A percentile compares a stretch with the other conserved stretches of the same genome.
phyloP scores from a whole-genome alignment of 2,797 vertebrate species.

The Sebastes oblongus region DNA sequence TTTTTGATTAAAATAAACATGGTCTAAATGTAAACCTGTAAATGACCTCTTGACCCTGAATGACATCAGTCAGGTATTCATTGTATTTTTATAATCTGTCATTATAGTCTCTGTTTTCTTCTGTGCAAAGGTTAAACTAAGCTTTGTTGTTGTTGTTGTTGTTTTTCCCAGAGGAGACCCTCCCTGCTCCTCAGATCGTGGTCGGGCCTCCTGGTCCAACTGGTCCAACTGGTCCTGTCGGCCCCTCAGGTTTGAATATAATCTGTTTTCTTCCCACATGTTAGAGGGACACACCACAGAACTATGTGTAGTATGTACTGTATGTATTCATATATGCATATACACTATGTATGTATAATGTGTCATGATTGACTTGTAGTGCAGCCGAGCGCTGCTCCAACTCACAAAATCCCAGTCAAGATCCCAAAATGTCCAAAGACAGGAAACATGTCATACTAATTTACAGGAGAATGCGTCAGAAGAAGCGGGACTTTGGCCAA shows the following conservation, averaged over 20 bases:
- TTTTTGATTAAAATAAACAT: background rate
- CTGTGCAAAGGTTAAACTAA: background rate
- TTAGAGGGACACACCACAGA: background rate
- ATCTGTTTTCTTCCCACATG: rapidly evolving
- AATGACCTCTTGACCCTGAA: background rate
- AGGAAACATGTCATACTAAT: background rate
- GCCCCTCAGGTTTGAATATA: constrained; percentile 67
- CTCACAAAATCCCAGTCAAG: background rate
- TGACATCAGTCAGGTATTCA: background rate
- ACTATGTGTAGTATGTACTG: background rate
- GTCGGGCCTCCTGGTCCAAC: constrained; percentile 64
- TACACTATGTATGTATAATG: background rate
- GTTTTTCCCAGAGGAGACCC: constrained; percentile 38
- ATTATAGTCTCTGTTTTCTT: background rate
- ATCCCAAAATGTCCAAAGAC: background rate
- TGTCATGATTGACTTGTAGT: background rate
- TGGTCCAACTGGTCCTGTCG: constrained; percentile 62
- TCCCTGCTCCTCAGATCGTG: constrained; percentile 18
- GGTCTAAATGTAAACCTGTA: background rate
- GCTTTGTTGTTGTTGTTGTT: background rate
- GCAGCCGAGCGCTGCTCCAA: background rate
- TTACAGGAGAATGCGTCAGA: background rate
- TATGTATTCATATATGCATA: background rate
- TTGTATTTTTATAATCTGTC: background rate
- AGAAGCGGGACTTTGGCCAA: too few relatives aligned